Base-by-base conservation (phyloP, 2,888 invertebrate species). In the Melolontha melolontha region DNA sequence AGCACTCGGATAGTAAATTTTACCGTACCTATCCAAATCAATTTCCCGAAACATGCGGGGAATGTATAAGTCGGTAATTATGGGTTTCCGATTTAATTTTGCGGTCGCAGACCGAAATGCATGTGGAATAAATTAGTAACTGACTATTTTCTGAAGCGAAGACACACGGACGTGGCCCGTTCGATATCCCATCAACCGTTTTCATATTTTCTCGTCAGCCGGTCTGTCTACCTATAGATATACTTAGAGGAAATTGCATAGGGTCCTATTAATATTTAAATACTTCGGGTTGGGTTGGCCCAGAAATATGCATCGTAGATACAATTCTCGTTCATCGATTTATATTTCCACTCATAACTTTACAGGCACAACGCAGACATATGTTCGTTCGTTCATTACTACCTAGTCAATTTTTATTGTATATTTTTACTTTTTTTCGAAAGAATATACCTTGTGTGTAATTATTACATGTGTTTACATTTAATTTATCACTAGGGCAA, bases 21-120 rank as follows among this genome's bases (percentile, higher is more conserved):
- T 34, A 6, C 34, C 34, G 34, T 34, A 34, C 34, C 34, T 14
- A 51, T 51, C 62, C 51, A 52, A 62, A 67, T 62, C 66, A 67
- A 67, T 62, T 67, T 51, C 27, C 42, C n/a, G 44, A 42, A 69
- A 62, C 49, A 44, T 51, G 54, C 52, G 14, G 27, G 63, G 64
- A 68, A 68, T 64, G 17, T 47, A 68, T 68, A 64, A 68, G 40
- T 16, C 14, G 50, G 66, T 66, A 69, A 69, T 66, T 66, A 66
- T 47, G n/a, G 42, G 62, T 66, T 66, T 52, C 59, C 49, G 40
- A 66, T 66, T 57, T 57, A 66, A 66, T 66, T 66, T 42, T 55
- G 47, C 47, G 47, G 59, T 34, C 47, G 47, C 14, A 47, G 47
- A 59, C 29, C 14, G 59, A 59, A 34, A 44, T 12, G 29, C 59